These are phyloP conservation scores for Trichoplax adhaerens DNA, from an alignment of 37 sponge, comb jelly and placozoan species.

Conservation along the genomic window DNA sequence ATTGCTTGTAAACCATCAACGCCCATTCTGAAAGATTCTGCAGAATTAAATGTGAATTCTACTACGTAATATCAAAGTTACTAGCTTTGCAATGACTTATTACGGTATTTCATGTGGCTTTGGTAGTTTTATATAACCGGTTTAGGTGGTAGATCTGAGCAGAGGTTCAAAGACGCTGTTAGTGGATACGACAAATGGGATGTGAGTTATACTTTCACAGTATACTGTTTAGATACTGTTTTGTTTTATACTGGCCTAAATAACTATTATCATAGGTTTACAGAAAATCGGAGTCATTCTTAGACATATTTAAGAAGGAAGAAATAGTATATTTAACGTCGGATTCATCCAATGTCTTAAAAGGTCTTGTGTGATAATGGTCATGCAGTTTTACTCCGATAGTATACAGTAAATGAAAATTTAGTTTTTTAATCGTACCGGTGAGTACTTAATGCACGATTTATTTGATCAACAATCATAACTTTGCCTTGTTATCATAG, in stretches of 20 bases:
- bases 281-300: conserved; percentile 7
- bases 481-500: not conserved
- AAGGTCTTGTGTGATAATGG: conserved; percentile 8
- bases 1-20: no score
- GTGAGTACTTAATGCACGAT: no score
- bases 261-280: conserved; percentile 12
- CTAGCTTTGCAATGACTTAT: not conserved
- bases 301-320: conserved; percentile 41
- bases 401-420: no score
- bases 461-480: not conserved
- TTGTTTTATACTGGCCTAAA: no score
- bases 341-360: conserved; percentile 53
- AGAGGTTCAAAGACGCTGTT: conserved; percentile 16
- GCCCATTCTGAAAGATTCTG: no score
- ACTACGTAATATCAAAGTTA: not conserved
- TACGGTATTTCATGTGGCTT: not conserved
- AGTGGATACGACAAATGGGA: conserved; percentile 38
- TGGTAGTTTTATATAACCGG: conserved; percentile 41
- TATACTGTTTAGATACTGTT: no score
- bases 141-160: conserved; percentile 27
- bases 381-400: not conserved
- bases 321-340: conserved; percentile 49
- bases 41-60: no score
- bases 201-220: conserved; percentile 14
- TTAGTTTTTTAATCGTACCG: no score